A percentile compares a stretch with the other conserved stretches of the same genome.
These are phyloP conservation scores for Arion vulgaris DNA, from an alignment of 1,140 invertebrate genomes.

Conservation along the genomic window DNA sequence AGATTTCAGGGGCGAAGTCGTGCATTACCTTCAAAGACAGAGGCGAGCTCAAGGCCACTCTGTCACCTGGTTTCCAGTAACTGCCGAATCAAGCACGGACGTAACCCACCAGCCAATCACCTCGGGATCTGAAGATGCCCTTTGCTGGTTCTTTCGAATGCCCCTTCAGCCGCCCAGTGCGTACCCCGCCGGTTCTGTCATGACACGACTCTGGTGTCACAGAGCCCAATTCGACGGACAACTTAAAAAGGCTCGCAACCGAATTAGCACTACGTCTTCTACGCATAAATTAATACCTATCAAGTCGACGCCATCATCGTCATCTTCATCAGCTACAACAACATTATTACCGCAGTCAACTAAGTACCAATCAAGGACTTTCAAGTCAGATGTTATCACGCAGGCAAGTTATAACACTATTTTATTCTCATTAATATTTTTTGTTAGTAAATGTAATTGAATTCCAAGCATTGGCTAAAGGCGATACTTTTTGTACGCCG, in stretches of 20 bases:
- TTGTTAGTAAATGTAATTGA: too few relatives aligned
- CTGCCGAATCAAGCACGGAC: background rate
- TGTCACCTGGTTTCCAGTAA: background rate
- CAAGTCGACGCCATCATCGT: background rate
- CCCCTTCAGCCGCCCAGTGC: constrained; percentile 6
- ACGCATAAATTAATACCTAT: background rate
- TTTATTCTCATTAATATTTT: too few relatives aligned
- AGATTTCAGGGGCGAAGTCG: background rate
- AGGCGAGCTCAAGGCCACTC: background rate
- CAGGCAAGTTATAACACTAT: background rate
- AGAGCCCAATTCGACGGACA: background rate
- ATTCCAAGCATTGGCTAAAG: too few relatives aligned
- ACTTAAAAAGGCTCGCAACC: background rate
- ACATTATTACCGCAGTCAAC: background rate
- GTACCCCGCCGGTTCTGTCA: constrained; percentile 3
- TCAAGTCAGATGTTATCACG: background rate
- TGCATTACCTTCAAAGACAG: background rate
- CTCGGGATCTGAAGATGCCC: constrained; percentile 15
- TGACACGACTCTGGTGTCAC: constrained; percentile 5
- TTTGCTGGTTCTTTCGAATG: constrained; percentile 20
- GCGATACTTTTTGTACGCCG: too few relatives aligned
- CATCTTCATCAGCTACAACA: background rate
- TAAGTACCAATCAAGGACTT: background rate
- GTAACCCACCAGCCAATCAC: background rate
- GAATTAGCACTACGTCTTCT: background rate